Conservation (phyloP, 2,113 vertebrate genomes). For the Xyliphius kryptos region DNA sequence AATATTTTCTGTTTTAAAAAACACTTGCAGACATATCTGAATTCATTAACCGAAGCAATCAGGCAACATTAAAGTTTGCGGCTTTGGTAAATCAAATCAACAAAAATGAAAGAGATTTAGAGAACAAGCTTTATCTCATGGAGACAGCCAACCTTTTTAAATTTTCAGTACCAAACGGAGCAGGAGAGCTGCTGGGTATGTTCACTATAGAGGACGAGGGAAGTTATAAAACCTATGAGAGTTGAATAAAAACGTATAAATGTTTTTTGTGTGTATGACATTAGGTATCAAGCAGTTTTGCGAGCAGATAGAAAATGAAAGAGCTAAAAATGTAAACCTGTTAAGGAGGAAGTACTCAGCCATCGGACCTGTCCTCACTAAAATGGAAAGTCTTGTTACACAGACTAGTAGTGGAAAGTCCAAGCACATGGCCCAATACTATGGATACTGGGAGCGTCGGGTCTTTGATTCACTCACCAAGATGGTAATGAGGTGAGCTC, state of each 20-base stretch:
- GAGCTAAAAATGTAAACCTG: conserved; percentile 63
- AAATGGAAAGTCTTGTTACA: conserved; percentile 73
- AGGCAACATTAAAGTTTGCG: conserved; percentile 75
- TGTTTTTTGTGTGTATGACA: neutral
- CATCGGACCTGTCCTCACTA: conserved; percentile 74
- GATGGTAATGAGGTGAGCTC: conserved; percentile 77
- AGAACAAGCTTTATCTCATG: conserved; percentile 66
- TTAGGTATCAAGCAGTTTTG: conserved; percentile 85
- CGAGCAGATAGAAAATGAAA: conserved; percentile 70
- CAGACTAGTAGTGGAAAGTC: conserved; percentile 77
- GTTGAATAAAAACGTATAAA: no score
- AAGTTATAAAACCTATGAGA: no score
- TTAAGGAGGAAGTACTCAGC: conserved; percentile 72
- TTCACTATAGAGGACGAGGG: no score
- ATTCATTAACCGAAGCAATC: conserved; percentile 67
- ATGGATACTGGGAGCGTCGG: conserved; percentile 77
- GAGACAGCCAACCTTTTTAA: conserved; percentile 78
- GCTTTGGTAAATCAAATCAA: conserved; percentile 77
- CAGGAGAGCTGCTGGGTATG: conserved; percentile 70
- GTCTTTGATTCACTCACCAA: conserved; percentile 71
- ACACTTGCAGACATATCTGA: conserved; percentile 72
- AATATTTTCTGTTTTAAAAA: neutral
- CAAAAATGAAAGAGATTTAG: conserved; percentile 72
- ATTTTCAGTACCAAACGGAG: conserved; percentile 54
- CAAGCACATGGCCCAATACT: conserved; percentile 73